These are phyloP conservation scores for Acrocephalus kingi DNA, from an alignment of 2,113 vertebrate species.

Conservation along the genomic window DNA sequence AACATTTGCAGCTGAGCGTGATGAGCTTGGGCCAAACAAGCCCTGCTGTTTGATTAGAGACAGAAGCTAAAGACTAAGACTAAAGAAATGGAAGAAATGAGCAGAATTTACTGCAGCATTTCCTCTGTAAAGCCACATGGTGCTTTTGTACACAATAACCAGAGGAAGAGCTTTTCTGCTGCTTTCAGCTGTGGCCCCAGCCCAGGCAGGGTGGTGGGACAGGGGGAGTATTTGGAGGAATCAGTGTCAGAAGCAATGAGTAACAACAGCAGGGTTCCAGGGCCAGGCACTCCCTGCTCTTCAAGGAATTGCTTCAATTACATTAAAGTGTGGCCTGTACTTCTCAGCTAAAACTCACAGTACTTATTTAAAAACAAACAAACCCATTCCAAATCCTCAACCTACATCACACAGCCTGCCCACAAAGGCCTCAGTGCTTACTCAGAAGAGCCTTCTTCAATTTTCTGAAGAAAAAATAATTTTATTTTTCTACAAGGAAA, in stretches of 20 bases:
- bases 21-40: not conserved
- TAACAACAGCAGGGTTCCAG: too few relatives aligned
- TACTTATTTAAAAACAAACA: not conserved
- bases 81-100: not conserved
- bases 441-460: not conserved
- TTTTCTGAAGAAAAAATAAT: not conserved
- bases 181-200: too few relatives aligned
- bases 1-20: rapidly evolving
- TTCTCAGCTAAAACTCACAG: not conserved
- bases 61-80: not conserved
- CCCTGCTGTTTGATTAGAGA: not conserved
- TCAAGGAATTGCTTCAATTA: too few relatives aligned
- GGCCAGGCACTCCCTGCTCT: too few relatives aligned
- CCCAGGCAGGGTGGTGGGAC: too few relatives aligned
- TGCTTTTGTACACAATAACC: too few relatives aligned
- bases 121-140: too few relatives aligned
- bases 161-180: too few relatives aligned
- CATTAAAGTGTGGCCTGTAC: not conserved
- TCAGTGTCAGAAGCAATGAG: too few relatives aligned
- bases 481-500: not conserved
- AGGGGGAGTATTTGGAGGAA: too few relatives aligned
- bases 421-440: not conserved
- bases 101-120: not conserved
- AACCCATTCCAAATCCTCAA: not conserved
- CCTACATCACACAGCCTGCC: too few relatives aligned